A percentile compares a stretch with the other conserved stretches of the same genome.
Evolutionary conservation across 2,888 invertebrate species (phyloP).

Genomic region (Perizoma affinitatum): DNA sequence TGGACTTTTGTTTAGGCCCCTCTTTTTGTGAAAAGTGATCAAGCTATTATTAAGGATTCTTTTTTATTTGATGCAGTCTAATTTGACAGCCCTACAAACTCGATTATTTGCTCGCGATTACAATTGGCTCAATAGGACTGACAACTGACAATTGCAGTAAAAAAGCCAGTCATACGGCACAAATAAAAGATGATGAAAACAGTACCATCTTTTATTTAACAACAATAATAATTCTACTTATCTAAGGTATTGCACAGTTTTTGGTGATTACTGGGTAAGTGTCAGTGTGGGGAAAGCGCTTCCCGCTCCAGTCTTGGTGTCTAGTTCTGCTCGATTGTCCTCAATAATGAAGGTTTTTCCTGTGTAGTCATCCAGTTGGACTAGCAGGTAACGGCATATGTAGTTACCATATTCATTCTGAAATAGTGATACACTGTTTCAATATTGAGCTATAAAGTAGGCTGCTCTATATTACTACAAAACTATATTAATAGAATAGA

Average conservation of each 20-base stretch:
- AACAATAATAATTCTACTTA: constrained; percentile 49
- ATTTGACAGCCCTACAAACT: too few species aligned
- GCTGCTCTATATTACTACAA: too few species aligned
- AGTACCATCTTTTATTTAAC: constrained; percentile 43
- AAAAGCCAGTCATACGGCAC: too few species aligned
- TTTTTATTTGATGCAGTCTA: too few species aligned
- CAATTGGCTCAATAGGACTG: too few species aligned
- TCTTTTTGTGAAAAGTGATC: too few species aligned
- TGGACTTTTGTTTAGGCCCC: too few species aligned
- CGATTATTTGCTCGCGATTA: too few species aligned
- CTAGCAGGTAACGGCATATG: constrained; percentile 92
- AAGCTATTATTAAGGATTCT: too few species aligned
- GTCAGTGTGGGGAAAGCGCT: constrained; percentile 60
- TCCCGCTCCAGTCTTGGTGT: constrained; percentile 50
- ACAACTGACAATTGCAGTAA: too few species aligned
- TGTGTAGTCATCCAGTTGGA: constrained; percentile 91
- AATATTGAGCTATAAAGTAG: background rate
- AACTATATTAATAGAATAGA: too few species aligned
- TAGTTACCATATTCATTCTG: constrained; percentile 91
- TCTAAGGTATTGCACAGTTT: constrained; percentile 42
- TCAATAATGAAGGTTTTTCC: constrained; percentile 90
- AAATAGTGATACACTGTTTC: constrained; percentile 49
- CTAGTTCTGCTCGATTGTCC: constrained; percentile 86
- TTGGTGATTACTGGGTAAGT: constrained; percentile 54
- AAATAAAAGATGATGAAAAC: constrained; percentile 30